Evolutionary conservation across 2,888 invertebrate genomes (phyloP).

Genomic region (Oxycera nigricornis): DNA sequence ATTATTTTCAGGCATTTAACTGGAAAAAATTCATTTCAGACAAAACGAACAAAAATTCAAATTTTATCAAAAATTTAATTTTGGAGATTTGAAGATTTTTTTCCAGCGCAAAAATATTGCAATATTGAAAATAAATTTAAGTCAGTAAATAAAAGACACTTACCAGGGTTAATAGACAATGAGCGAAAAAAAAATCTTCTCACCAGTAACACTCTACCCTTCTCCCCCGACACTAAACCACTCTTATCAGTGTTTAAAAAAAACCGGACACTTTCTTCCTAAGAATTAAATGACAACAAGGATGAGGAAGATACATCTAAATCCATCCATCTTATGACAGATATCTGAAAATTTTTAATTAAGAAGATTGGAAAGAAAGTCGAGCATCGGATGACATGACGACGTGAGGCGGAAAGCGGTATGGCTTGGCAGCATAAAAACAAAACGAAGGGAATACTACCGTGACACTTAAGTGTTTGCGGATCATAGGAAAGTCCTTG

Average conservation of each 20-base stretch:
- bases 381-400: background rate
- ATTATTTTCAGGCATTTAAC: no score
- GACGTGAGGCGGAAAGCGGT: no score
- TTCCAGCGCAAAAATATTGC: no score
- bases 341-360: conserved; percentile 36
- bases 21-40: background rate
- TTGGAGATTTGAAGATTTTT: no score
- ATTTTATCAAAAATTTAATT: no score
- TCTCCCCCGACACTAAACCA: background rate
- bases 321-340: conserved; percentile 13
- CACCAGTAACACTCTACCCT: background rate
- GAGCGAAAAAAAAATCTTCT: no score
- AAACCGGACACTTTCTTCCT: background rate
- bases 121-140: background rate
- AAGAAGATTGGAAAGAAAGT: conserved; percentile 30
- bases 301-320: background rate
- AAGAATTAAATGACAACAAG: background rate
- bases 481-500: conserved; percentile 38
- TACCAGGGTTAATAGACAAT: background rate
- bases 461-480: conserved; percentile 26
- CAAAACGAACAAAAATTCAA: background rate
- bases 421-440: conserved; percentile 3
- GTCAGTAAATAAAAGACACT: background rate
- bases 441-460: background rate
- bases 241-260: background rate